Conservation (phyloP, 2,797 vertebrate species). For the Anas georgica region DNA sequence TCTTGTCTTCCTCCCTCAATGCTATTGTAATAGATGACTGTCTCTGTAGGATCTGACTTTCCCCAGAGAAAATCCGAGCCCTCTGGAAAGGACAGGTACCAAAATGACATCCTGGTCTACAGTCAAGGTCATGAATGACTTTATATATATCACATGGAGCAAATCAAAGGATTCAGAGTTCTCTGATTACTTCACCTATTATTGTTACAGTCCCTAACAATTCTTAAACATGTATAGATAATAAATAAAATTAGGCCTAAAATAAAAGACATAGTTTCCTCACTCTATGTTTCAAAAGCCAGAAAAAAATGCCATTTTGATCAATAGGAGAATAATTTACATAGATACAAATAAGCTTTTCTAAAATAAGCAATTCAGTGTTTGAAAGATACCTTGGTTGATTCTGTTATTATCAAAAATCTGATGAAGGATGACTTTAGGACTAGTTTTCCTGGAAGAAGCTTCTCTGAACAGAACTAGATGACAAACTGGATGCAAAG, state of each 20-base stretch:
- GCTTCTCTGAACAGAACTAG: not conserved
- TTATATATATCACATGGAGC: not conserved
- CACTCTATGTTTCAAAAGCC: not conserved
- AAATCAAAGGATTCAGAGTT: not conserved
- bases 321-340: not conserved
- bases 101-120: not conserved
- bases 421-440: not conserved
- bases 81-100: not conserved
- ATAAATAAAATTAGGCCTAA: not conserved
- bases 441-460: not conserved
- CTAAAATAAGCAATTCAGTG: slow-evolving; percentile 3
- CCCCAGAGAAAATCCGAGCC: not conserved
- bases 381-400: not conserved
- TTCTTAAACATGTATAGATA: not conserved
- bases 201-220: not conserved
- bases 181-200: not conserved
- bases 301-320: slow-evolving; percentile 4
- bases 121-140: not conserved
- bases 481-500: not conserved
- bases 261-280: not conserved
- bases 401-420: not conserved
- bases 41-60: not conserved
- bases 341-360: not conserved
- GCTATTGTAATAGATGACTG: not conserved
- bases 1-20: not conserved